Evolutionary conservation across 1,140 invertebrate genomes (phyloP).

Genomic region (Tetragnatha versicolor): DNA sequence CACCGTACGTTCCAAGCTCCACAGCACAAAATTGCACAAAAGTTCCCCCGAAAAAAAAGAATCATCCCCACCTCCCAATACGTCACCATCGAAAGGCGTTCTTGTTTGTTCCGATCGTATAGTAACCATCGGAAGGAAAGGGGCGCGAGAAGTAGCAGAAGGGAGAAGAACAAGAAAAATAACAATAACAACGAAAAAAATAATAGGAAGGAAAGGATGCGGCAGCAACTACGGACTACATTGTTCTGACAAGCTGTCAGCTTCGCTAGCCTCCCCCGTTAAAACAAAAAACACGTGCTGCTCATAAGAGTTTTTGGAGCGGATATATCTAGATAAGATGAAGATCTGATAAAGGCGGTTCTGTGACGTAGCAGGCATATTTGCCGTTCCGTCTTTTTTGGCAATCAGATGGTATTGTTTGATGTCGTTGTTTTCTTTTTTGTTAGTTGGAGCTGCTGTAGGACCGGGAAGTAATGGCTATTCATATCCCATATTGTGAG

Average conservation of each 20-base stretch:
- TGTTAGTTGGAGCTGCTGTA: no score
- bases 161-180: neutral
- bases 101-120: neutral
- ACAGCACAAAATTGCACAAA: no score
- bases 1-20: no score
- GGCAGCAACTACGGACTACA: conserved; percentile 4
- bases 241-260: conserved; percentile 30
- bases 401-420: no score
- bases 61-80: neutral
- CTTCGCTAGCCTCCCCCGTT: conserved; percentile 8
- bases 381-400: no score
- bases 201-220: neutral
- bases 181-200: neutral
- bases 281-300: conserved; percentile 29
- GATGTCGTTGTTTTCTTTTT: no score
- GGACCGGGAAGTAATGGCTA: no score
- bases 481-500: no score
- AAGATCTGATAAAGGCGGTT: conserved; percentile 17
- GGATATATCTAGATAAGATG: neutral
- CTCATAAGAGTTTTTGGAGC: conserved; percentile 7
- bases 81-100: neutral
- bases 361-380: neutral
- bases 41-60: no score
- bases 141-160: neutral
- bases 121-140: neutral